A percentile compares a stretch with the other conserved stretches of the same genome.
Conservation (phyloP, 1,140 invertebrate species). For the Planococcus citri region DNA sequence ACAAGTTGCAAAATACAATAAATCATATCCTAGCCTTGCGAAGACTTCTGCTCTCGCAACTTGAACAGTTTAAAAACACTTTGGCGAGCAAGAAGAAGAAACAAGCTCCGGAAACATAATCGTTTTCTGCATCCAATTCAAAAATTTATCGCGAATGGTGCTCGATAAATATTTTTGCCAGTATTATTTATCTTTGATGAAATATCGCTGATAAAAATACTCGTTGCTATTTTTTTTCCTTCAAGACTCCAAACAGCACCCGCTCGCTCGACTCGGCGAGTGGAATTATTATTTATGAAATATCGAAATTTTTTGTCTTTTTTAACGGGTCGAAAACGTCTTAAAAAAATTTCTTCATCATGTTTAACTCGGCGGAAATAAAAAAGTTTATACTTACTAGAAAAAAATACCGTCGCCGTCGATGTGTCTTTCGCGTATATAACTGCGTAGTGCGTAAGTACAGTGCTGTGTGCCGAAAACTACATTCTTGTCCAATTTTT, state of each 20-base stretch:
- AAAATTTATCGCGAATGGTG: not conserved
- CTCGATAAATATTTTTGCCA: not conserved
- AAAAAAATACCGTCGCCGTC: not conserved
- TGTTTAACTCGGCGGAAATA: not conserved
- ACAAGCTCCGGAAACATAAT: not conserved
- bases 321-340: not conserved
- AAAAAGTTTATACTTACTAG: not conserved
- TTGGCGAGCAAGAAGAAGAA: not conserved
- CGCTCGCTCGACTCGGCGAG: not conserved
- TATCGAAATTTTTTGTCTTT: not conserved
- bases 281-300: conserved; percentile 1
- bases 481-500: no score
- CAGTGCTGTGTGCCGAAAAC: no score
- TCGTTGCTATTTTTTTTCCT: not conserved
- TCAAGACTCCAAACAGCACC: no score
- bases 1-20: not conserved
- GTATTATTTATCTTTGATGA: conserved; percentile 8
- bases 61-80: not conserved
- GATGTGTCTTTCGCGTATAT: no score
- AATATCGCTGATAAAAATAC: conserved; percentile 1
- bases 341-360: not conserved
- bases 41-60: not conserved
- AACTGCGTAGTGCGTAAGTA: no score
- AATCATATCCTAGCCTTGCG: not conserved
- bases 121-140: not conserved